Conservation (phyloP, 2,797 vertebrate genomes). For the Acrossocheilus wenchowensis region DNA sequence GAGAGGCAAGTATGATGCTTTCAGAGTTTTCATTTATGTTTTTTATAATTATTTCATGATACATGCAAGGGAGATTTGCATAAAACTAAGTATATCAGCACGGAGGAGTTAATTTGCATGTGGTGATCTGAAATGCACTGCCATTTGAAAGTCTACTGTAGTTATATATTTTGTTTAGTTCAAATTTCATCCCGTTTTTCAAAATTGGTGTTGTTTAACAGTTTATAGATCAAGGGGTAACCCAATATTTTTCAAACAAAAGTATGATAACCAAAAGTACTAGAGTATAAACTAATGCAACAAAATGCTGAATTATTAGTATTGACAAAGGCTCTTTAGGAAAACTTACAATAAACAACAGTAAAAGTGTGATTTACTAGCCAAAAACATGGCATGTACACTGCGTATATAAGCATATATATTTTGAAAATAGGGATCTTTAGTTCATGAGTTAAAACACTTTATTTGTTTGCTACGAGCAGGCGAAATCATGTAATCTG, state of each 20-base stretch:
- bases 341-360: neutral
- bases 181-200: neutral
- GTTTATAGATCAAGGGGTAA: neutral
- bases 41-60: neutral
- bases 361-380: neutral
- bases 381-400: neutral
- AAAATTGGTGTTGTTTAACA: neutral
- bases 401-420: neutral
- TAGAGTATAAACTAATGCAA: neutral
- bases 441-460: neutral
- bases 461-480: neutral
- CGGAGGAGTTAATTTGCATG: neutral
- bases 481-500: neutral
- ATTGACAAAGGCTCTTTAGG: neutral
- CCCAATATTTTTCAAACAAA: neutral
- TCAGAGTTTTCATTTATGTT: neutral
- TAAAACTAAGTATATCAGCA: neutral
- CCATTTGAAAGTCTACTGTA: neutral
- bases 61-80: neutral
- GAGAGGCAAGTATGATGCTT: neutral
- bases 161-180: neutral
- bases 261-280: neutral
- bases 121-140: conserved; percentile 10
- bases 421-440: neutral
- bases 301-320: neutral